Percentiles rank a stretch among this genome's conserved stretches.
Conservation (phyloP, 2,797 vertebrate species). For the Cheirogaleus major region DNA sequence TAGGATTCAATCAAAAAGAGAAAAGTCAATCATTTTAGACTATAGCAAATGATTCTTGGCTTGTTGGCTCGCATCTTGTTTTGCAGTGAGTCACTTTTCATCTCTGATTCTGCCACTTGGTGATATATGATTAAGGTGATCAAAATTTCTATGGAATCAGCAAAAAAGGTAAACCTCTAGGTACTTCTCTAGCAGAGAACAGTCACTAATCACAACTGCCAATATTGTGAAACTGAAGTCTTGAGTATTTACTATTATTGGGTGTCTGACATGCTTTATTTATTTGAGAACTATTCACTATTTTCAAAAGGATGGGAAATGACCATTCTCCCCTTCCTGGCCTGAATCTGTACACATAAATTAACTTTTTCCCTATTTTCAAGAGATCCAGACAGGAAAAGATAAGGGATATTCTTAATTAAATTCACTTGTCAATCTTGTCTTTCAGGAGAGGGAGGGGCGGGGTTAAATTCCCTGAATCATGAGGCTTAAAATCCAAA, state of each 20-base stretch:
- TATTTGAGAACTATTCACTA: neutral
- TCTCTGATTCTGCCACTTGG: neutral
- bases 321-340: neutral
- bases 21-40: neutral
- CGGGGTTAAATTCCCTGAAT: neutral
- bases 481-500: neutral
- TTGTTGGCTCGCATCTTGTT: neutral
- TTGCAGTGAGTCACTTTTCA: neutral
- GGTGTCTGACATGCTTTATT: neutral
- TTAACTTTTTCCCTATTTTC: neutral
- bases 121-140: neutral
- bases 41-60: neutral
- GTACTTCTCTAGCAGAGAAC: neutral
- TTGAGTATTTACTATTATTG: neutral
- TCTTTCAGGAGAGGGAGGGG: neutral
- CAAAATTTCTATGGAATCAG: neutral
- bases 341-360: neutral
- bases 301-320: neutral
- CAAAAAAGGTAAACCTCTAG: neutral
- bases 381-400: slow-evolving; percentile 15
- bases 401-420: neutral
- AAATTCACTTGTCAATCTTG: slow-evolving; percentile 21
- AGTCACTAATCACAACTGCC: neutral
- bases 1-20: neutral
- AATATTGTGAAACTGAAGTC: neutral